Evolutionary conservation across 1,140 invertebrate genomes (phyloP), one percentile per base, ranked within the genome.

Genomic region (Rhyzopertha dominica): DNA sequence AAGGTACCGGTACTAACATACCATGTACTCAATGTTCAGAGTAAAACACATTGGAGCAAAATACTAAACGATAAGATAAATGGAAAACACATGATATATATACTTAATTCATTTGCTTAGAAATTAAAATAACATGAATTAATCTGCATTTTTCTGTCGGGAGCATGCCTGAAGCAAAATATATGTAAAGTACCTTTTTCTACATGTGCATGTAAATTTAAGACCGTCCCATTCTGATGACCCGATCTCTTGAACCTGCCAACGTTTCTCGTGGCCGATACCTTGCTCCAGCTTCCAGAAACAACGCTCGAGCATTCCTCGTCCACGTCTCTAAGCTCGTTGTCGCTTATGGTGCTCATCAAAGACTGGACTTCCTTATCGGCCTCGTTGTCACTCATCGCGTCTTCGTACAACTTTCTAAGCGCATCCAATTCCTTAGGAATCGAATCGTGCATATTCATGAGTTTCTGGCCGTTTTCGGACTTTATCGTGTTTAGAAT

Each of bases 311-410:
- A 58, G 32, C 23, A 43, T 20, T 54, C 58, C 19, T 63, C 56
- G 22, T 53, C 48, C 9, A 29, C 34, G 16, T 25, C 7, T 19
- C 32, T 43, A 28, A 32, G 13, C 14, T 47, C 37, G 8, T 25
- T 31, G 13, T 51, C 48, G 7, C 35, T 36, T 22, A 50, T 48
- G 19, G 41, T 43, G 20, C 58, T 61, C 63, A 70, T 68, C 40
- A 67, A 56, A 9, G 53, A 62, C 47, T 68, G 59, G 2, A 71
- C 68, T 56, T 71, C 70, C 42, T 70, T 68, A 37, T 71, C 70
- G 0, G 68, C 68, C 25, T 69, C 61, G 40, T 62, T 65, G 22
- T 60, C 61, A 32, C 63, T 69, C 7, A 56, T 48, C 8, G 61
- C 55, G 23, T 66, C 63, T 36, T 67, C 65, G 36, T 69, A 68